Conservation (phyloP, 2,113 vertebrate genomes). For the Macaca mulatta region DNA sequence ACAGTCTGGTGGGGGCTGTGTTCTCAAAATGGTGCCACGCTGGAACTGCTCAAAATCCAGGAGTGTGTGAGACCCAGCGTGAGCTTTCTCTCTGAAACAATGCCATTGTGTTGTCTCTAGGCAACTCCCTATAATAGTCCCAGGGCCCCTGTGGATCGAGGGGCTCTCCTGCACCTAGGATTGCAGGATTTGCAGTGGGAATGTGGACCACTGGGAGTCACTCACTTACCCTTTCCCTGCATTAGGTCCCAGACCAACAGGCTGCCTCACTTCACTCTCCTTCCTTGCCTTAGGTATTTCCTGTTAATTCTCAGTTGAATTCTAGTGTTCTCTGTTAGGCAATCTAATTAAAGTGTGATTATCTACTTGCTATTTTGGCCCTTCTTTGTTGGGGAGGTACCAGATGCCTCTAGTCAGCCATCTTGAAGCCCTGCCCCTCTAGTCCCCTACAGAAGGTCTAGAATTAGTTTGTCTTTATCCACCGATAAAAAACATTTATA, state of each 20-base stretch:
- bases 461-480: not conserved
- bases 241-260: not conserved
- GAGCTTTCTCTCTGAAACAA: not conserved
- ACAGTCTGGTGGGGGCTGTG: not conserved
- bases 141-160: not conserved
- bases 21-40: not conserved
- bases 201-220: not conserved
- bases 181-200: not conserved
- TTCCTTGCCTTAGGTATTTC: not conserved
- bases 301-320: not conserved
- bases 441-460: not conserved
- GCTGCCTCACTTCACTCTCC: not conserved
- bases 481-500: not conserved
- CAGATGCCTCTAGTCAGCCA: not conserved
- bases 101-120: not conserved
- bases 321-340: not conserved
- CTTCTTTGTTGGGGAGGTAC: not conserved
- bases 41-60: not conserved
- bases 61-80: not conserved
- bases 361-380: not conserved
- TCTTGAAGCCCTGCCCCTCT: not conserved
- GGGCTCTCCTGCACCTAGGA: not conserved
- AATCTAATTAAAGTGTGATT: not conserved
- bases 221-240: not conserved
- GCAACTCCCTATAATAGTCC: not conserved